Evolutionary conservation across 2,888 invertebrate species (phyloP).

Genomic region (Panopea generosa): DNA sequence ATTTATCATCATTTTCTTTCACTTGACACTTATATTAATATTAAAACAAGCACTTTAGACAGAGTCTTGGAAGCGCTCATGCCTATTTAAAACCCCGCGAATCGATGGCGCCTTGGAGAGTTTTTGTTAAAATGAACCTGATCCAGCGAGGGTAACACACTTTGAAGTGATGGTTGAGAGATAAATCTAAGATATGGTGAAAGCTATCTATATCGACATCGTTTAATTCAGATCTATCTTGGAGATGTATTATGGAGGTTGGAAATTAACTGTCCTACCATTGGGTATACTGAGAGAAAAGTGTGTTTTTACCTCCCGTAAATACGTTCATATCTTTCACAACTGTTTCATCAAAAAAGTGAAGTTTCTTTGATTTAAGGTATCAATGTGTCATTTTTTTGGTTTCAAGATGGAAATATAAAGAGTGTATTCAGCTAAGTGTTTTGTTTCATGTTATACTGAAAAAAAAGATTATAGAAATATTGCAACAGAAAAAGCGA

Average conservation of each 20-base stretch:
- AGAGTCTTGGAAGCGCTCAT: slow-evolving; percentile 11
- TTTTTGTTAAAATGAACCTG: slow-evolving; percentile 28
- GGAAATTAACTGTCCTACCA: too few relatives aligned
- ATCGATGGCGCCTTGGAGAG: slow-evolving; percentile 20
- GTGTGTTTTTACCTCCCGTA: too few relatives aligned
- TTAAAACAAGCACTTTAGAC: slow-evolving; percentile 29
- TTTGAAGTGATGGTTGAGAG: slow-evolving; percentile 49
- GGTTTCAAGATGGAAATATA: too few relatives aligned
- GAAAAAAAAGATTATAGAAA: too few relatives aligned
- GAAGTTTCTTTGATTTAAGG: too few relatives aligned
- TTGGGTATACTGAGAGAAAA: too few relatives aligned
- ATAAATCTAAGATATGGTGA: slow-evolving; percentile 43
- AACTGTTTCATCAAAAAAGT: too few relatives aligned
- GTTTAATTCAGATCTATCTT: slow-evolving; percentile 32
- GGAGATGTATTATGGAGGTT: background rate
- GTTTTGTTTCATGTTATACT: too few relatives aligned
- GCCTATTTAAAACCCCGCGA: slow-evolving; percentile 13
- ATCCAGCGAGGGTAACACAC: slow-evolving; percentile 38
- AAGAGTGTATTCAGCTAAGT: too few relatives aligned
- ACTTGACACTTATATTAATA: slow-evolving; percentile 36
- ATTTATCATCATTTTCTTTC: slow-evolving; percentile 20
- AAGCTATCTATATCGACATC: slow-evolving; percentile 30
- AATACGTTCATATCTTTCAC: too few relatives aligned
- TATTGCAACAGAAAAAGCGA: too few relatives aligned
- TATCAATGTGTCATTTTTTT: too few relatives aligned